Conservation (phyloP, 2,888 invertebrate species). For the Netelia virgata region DNA sequence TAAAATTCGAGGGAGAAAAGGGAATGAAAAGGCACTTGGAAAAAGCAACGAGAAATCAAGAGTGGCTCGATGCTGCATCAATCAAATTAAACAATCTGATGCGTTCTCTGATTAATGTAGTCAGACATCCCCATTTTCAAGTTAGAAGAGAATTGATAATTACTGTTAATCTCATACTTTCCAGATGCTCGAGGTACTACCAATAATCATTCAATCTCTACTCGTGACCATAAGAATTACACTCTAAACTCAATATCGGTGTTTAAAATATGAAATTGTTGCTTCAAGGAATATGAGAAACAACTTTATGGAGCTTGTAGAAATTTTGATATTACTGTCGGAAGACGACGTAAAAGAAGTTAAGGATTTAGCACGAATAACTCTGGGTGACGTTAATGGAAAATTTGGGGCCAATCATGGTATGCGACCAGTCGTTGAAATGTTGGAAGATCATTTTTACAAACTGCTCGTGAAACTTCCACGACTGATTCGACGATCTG, state of each 20-base stretch:
- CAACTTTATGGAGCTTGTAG: constrained; percentile 88
- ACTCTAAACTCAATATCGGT: neutral
- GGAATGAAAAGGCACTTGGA: constrained; percentile 84
- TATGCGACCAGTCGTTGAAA: constrained; percentile 86
- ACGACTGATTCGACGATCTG: constrained; percentile 87
- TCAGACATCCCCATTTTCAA: constrained; percentile 87
- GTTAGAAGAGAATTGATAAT: constrained; percentile 88
- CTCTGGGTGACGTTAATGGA: constrained; percentile 83
- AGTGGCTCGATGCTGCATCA: constrained; percentile 88
- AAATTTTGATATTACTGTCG: constrained; percentile 89
- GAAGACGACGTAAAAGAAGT: constrained; percentile 88
- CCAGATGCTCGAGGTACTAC: constrained; percentile 87
- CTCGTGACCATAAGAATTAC: neutral
- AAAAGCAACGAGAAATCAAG: constrained; percentile 83
- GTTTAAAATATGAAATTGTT: constrained; percentile 34
- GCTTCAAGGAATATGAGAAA: constrained; percentile 87
- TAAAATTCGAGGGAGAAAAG: constrained; percentile 76
- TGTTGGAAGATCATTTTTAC: constrained; percentile 88
- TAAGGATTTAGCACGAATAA: constrained; percentile 82
- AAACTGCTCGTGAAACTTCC: constrained; percentile 88
- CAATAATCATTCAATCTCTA: neutral
- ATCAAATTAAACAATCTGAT: constrained; percentile 86
- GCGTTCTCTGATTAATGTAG: constrained; percentile 86
- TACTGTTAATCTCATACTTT: constrained; percentile 87
- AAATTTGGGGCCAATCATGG: constrained; percentile 82